Evolutionary conservation across 2,888 invertebrate species (phyloP).

Genomic region (Neelides folsomi): DNA sequence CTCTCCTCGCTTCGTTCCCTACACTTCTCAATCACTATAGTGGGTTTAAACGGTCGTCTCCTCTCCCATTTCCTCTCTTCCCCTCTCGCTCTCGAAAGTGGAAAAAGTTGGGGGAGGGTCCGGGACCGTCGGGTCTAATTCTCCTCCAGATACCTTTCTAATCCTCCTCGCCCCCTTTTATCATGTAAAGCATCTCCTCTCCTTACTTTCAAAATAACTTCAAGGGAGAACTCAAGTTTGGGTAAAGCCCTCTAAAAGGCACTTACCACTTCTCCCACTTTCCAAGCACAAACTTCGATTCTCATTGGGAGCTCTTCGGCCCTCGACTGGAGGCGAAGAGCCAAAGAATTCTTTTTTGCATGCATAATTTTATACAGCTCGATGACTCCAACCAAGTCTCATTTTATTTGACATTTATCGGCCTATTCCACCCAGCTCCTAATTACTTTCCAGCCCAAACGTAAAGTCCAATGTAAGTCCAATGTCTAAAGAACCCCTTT

Average conservation of each 20-base stretch:
- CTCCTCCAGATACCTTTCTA: neutral
- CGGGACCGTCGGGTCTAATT: neutral
- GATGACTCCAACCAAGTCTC: neutral
- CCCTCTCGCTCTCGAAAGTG: neutral
- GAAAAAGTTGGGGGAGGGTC: neutral
- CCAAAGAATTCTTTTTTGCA: constrained; percentile 12
- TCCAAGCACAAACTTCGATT: no score
- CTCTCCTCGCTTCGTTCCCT: constrained; percentile 9
- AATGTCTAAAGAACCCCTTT: neutral
- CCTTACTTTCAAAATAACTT: no score
- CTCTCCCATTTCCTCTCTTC: neutral
- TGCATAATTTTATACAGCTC: constrained; percentile 7
- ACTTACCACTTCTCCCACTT: no score
- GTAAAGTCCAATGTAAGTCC: neutral
- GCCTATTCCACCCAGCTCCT: constrained; percentile 4
- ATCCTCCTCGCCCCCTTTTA: neutral
- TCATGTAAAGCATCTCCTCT: neutral
- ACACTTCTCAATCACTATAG: constrained; percentile 9
- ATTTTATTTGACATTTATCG: constrained; percentile 10
- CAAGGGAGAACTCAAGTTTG: no score
- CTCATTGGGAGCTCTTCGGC: no score
- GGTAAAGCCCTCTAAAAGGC: no score
- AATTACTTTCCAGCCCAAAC: constrained; percentile 2
- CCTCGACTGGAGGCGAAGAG: neutral
- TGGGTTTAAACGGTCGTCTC: neutral